These are phyloP conservation scores for Timema cristinae DNA, from an alignment of 2,888 invertebrate species.

Conservation along the genomic window DNA sequence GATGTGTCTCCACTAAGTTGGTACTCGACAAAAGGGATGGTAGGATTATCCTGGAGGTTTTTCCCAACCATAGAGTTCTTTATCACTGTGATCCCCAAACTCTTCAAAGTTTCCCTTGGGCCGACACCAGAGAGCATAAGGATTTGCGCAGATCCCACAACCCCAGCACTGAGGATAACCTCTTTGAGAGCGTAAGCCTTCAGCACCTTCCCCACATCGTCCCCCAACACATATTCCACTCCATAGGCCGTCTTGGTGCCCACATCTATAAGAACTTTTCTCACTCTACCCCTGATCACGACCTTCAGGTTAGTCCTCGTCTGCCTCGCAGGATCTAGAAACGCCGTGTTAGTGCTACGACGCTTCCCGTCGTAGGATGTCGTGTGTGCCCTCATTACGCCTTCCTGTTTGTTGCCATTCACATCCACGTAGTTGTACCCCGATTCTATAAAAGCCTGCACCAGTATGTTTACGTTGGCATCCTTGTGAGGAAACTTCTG, in stretches of 20 bases:
- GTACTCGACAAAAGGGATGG: not conserved
- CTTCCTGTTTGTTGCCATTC: conserved; percentile 73
- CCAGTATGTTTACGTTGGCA: conserved; percentile 62
- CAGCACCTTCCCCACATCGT: not conserved
- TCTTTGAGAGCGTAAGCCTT: conserved; percentile 62
- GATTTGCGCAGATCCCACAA: conserved; percentile 79
- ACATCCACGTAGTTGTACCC: conserved; percentile 68
- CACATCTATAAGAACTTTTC: not conserved
- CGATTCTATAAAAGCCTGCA: conserved; percentile 64
- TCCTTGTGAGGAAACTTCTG: conserved; percentile 69
- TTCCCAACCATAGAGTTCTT: conserved; percentile 66
- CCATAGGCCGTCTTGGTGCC: not conserved
- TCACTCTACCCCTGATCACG: not conserved
- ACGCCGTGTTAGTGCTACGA: conserved; percentile 80
- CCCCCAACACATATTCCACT: conserved; percentile 5
- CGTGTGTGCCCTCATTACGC: conserved; percentile 71
- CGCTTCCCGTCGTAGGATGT: conserved; percentile 73
- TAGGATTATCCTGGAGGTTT: conserved; percentile 54
- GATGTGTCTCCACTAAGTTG: not conserved
- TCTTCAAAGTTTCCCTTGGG: conserved; percentile 57
- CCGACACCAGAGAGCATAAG: conserved; percentile 84
- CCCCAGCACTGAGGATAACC: conserved; percentile 80
- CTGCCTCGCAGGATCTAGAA: conserved; percentile 49
- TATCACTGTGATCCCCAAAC: conserved; percentile 58
- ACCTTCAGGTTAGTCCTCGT: not conserved